Percentiles rank a stretch among this genome's conserved stretches.
Conservation (phyloP, 2,113 vertebrate species). For the Lepus americanus region DNA sequence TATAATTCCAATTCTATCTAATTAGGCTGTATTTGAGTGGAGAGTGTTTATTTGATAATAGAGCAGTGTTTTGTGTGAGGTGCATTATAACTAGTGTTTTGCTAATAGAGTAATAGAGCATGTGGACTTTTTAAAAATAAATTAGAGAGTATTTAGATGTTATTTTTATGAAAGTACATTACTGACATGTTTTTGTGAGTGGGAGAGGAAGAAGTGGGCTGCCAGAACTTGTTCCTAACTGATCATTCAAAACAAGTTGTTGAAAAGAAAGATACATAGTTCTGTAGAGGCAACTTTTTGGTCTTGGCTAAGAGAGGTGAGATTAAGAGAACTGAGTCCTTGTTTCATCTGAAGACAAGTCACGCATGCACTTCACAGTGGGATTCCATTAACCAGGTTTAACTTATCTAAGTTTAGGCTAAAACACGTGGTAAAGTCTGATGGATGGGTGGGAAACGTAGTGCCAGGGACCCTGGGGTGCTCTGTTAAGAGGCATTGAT, state of each 20-base stretch:
- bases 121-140: conserved; percentile 11
- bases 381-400: not conserved
- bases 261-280: not conserved
- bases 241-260: not conserved
- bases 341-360: not conserved
- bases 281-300: not conserved
- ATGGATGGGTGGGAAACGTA: not conserved
- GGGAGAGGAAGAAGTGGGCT: not conserved
- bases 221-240: not conserved
- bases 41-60: not conserved
- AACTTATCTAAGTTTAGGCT: not conserved
- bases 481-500: not conserved
- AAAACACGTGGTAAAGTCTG: not conserved
- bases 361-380: not conserved
- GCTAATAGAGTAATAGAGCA: not conserved
- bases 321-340: not conserved
- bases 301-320: not conserved
- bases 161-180: not conserved
- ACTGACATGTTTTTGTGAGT: conserved; percentile 22
- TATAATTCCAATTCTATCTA: not conserved
- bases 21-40: not conserved
- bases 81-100: not conserved
- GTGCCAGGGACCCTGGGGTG: not conserved
- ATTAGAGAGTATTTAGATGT: not conserved
- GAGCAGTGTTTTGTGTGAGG: not conserved